A percentile compares a stretch with the other conserved stretches of the same genome.
These are phyloP conservation scores for Scleropages formosus DNA, from an alignment of 2,797 vertebrate species.

Conservation along the genomic window DNA sequence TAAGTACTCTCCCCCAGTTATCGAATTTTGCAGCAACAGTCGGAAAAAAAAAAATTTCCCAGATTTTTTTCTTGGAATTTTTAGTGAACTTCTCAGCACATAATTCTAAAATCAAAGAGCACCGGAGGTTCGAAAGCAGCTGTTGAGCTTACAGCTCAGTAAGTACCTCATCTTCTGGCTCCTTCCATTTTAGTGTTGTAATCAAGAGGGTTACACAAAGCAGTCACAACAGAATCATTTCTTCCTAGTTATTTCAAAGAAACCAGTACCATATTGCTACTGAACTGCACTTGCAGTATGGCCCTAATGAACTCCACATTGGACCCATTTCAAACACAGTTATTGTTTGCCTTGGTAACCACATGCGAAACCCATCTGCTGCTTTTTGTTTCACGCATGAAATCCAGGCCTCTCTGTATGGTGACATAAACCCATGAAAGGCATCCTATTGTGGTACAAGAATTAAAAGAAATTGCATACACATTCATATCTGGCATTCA, in stretches of 20 bases:
- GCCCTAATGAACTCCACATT: background rate
- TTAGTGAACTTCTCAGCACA: too few species aligned
- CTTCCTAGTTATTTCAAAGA: background rate
- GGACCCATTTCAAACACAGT: background rate
- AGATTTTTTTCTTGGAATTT: too few species aligned
- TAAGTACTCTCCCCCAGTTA: too few species aligned
- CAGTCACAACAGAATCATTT: background rate
- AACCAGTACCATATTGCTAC: background rate
- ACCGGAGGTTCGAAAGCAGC: too few species aligned
- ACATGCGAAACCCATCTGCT: conserved; percentile 1
- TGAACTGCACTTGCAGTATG: background rate
- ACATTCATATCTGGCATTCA: background rate
- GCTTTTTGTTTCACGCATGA: background rate
- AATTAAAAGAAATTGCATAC: background rate
- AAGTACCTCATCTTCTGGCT: too few species aligned
- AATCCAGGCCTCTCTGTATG: background rate
- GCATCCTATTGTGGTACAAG: background rate
- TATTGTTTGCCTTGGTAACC: conserved; percentile 2
- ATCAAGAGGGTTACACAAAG: background rate
- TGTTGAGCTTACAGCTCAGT: too few species aligned
- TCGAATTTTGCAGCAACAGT: too few species aligned
- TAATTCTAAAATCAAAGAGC: too few species aligned
- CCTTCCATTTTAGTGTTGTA: too few species aligned
- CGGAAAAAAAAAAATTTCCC: too few species aligned
- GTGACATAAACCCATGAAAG: background rate